phyloP scores from a whole-genome alignment of 2,113 vertebrate genomes.

The Pipra filicauda region DNA sequence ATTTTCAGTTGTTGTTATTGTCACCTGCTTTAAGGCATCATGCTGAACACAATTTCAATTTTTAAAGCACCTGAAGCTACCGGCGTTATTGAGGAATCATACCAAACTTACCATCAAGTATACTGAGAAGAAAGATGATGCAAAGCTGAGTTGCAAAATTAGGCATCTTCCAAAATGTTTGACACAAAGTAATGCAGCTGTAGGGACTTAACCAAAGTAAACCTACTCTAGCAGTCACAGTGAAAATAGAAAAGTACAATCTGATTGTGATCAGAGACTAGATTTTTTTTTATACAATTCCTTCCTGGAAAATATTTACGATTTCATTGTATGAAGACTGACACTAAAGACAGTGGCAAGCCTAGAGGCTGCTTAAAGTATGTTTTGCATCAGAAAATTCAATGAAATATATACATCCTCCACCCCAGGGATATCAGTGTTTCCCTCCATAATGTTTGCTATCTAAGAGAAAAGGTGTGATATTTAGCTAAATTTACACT shows the following conservation, averaged over 20 bases:
- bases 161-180: not conserved
- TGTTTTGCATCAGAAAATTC: not conserved
- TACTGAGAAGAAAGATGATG: not conserved
- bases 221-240: not conserved
- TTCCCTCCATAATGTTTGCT: not conserved
- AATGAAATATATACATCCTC: not conserved
- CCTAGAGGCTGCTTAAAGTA: not conserved
- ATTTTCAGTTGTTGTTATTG: conserved; percentile 48
- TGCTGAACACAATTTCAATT: conserved; percentile 50
- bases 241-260: not conserved
- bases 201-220: not conserved
- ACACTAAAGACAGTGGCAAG: not conserved
- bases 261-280: not conserved
- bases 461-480: not conserved
- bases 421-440: not conserved
- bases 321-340: not conserved
- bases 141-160: conserved; percentile 8
- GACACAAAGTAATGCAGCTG: not conserved
- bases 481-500: not conserved
- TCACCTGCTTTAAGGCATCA: conserved; percentile 39
- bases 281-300: not conserved
- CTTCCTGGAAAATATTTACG: not conserved
- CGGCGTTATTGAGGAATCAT: conserved; percentile 25
- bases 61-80: conserved; percentile 47
- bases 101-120: conserved; percentile 11